A percentile compares a stretch with the other conserved stretches of the same genome.
phyloP scores from a whole-genome alignment of 2,797 vertebrate genomes.

The Lagorchestes hirsutus region DNA sequence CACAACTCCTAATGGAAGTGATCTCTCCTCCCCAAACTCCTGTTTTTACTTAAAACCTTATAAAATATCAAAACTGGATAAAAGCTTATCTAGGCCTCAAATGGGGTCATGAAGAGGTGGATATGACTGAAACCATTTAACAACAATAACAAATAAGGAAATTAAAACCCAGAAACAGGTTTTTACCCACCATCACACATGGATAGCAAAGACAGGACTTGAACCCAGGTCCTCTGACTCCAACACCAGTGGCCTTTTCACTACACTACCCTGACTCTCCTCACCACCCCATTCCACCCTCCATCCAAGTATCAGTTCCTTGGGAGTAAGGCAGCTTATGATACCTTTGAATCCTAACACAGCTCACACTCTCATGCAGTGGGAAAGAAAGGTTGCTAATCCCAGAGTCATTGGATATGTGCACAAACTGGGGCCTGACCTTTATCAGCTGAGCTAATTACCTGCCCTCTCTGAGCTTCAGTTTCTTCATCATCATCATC shows the following conservation, averaged over 20 bases:
- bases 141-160: neutral
- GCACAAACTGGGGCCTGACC: neutral
- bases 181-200: neutral
- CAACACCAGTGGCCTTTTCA: neutral
- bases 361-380: neutral
- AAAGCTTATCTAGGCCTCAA: neutral
- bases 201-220: neutral
- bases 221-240: neutral
- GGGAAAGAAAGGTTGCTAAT: neutral
- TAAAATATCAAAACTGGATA: neutral
- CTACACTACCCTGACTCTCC: neutral
- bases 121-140: neutral
- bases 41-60: neutral
- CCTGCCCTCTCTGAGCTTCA: neutral
- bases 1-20: neutral
- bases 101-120: neutral
- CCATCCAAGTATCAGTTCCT: neutral
- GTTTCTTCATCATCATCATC: neutral
- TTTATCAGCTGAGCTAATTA: neutral
- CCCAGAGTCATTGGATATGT: neutral
- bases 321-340: neutral
- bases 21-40: neutral
- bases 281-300: neutral
- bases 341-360: neutral
- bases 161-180: neutral